These are phyloP conservation scores for Prunella strophiata DNA, from an alignment of 2,797 vertebrate genomes.

Conservation along the genomic window DNA sequence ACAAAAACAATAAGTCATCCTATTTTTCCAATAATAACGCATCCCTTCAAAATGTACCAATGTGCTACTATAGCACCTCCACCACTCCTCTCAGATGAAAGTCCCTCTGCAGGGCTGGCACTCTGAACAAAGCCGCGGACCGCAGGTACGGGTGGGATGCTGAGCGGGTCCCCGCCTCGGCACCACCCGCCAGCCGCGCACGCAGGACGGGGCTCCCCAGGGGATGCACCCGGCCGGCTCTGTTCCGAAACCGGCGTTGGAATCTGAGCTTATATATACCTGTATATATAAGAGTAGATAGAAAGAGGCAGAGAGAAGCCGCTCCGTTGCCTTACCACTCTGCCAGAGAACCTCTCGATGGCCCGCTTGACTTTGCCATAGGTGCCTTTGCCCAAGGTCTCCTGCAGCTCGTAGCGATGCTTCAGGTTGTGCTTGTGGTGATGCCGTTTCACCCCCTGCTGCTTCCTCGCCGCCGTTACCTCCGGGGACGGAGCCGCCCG, in stretches of 20 bases:
- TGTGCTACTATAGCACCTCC: background rate
- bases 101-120: background rate
- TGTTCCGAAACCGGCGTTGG: fast-evolving
- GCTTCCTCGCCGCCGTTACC: constrained; percentile 73
- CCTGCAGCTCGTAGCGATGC: constrained; percentile 96
- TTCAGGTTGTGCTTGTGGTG: constrained; percentile 99
- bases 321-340: constrained; percentile 87
- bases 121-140: background rate
- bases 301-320: background rate
- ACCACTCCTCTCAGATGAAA: background rate
- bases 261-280: background rate
- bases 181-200: background rate
- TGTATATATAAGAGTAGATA: fast-evolving
- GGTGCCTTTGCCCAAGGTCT: constrained; percentile 95
- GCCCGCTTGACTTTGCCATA: constrained; percentile 98
- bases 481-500: constrained; percentile 25
- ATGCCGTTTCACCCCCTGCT: constrained; percentile 93
- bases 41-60: background rate
- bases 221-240: background rate
- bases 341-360: constrained; percentile 93
- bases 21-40: background rate
- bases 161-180: background rate
- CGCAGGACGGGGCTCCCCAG: background rate
- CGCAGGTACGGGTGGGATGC: background rate
- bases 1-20: background rate